Percentiles rank a stretch among this genome's conserved stretches.
Evolutionary conservation across 2,888 invertebrate genomes (phyloP).

Genomic region (Tromatobia lineatoria): DNA sequence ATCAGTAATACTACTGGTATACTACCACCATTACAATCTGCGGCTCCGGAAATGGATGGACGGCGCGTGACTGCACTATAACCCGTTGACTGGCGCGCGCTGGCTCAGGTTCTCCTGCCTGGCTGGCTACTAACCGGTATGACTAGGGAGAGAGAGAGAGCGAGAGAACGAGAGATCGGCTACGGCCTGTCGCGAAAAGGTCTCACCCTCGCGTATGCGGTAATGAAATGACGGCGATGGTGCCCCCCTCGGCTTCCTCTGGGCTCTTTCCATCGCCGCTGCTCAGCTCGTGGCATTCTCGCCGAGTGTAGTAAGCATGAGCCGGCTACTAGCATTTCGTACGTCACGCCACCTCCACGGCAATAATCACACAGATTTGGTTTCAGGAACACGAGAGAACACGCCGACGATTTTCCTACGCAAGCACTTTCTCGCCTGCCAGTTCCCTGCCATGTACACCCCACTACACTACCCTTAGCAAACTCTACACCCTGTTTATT

Average conservation of each 20-base stretch:
- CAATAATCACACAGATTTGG: conserved; percentile 58
- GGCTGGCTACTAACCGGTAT: conserved; percentile 35
- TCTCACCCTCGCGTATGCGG: conserved; percentile 50
- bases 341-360: conserved; percentile 47
- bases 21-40: neutral
- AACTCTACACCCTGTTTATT: neutral
- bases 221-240: conserved; percentile 67
- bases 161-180: neutral
- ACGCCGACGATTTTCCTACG: conserved; percentile 26
- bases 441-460: neutral
- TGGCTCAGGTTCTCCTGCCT: conserved; percentile 51
- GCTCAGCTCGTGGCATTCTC: conserved; percentile 44
- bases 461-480: too few species aligned
- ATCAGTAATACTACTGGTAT: conserved; percentile 20
- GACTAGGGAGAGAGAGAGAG: conserved; percentile 20
- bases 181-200: conserved; percentile 62
- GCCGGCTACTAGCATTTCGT: conserved; percentile 31
- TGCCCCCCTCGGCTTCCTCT: conserved; percentile 33
- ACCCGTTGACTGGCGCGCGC: conserved; percentile 66
- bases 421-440: conserved; percentile 35
- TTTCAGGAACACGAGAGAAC: conserved; percentile 28
- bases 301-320: conserved; percentile 41
- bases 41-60: conserved; percentile 80
- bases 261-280: conserved; percentile 9
- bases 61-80: conserved; percentile 79